A percentile compares a stretch with the other conserved stretches of the same genome.
Evolutionary conservation across 2,797 vertebrate species (phyloP).

Genomic region (Vespertilio murinus): DNA sequence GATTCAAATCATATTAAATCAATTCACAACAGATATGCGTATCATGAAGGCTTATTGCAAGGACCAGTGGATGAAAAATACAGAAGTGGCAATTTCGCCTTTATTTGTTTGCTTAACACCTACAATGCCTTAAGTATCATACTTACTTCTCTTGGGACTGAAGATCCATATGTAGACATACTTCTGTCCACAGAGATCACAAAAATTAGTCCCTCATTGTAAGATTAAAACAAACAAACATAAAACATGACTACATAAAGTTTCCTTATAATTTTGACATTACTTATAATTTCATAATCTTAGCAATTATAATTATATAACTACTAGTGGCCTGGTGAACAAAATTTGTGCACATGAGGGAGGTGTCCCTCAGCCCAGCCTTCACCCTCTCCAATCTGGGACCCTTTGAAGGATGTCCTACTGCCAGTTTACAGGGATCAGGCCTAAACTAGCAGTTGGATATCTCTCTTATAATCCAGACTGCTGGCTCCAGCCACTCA

Average conservation of each 20-base stretch:
- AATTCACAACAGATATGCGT: neutral
- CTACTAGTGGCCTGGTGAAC: neutral
- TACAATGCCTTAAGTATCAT: rapidly evolving
- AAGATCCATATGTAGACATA: too few species aligned
- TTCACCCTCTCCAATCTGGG: too few species aligned
- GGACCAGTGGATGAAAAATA: neutral
- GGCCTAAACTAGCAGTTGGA: too few species aligned
- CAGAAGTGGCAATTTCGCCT: neutral
- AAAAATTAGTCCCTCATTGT: neutral
- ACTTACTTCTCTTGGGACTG: neutral
- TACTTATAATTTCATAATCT: neutral
- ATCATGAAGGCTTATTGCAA: neutral
- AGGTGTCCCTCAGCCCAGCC: too few species aligned
- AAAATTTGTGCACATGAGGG: too few species aligned
- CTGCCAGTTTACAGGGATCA: too few species aligned
- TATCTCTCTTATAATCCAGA: too few species aligned
- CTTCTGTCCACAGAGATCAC: neutral
- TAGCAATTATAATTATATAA: neutral
- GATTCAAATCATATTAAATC: neutral
- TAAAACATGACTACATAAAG: neutral
- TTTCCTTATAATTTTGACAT: neutral
- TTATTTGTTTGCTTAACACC: neutral
- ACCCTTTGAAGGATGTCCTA: too few species aligned
- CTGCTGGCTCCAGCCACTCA: too few species aligned
- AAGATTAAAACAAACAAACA: too few species aligned